These are phyloP conservation scores for Rhingia campestris DNA, from an alignment of 2,888 invertebrate genomes.

Conservation along the genomic window DNA sequence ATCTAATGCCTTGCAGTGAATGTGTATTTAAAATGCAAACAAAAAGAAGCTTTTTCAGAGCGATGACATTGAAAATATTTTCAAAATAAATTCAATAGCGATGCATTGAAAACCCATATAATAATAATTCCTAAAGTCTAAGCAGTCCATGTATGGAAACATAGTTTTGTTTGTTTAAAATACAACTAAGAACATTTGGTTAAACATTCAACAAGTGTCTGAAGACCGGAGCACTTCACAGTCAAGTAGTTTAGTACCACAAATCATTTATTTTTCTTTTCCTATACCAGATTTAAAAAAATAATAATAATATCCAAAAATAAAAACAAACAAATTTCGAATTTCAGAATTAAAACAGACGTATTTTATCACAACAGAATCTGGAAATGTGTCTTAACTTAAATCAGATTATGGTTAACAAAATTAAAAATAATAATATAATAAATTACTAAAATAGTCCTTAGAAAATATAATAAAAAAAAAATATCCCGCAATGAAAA, in stretches of 20 bases:
- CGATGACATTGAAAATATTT: constrained; percentile 10
- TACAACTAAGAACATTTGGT: constrained; percentile 4
- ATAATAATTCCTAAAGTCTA: constrained; percentile 7
- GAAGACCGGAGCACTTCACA: not conserved
- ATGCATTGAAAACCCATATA: not conserved
- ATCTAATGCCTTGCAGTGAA: constrained; percentile 50
- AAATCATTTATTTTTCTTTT: not conserved
- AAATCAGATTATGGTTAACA: constrained; percentile 6
- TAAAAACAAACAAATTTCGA: constrained; percentile 7
- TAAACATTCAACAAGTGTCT: constrained; percentile 1
- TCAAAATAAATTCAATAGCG: constrained; percentile 10
- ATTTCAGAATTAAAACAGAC: not conserved
- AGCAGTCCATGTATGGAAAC: constrained; percentile 19
- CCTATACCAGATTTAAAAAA: constrained; percentile 14
- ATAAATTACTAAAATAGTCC: too few species aligned
- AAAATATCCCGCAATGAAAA: not conserved
- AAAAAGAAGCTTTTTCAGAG: not conserved
- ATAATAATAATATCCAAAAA: not conserved
- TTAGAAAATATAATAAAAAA: constrained; percentile 8
- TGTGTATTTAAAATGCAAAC: constrained; percentile 16
- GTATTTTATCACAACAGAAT: constrained; percentile 60
- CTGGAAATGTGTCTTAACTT: constrained; percentile 41
- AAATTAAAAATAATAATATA: constrained; percentile 16
- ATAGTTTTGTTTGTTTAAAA: constrained; percentile 3
- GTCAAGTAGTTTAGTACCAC: constrained; percentile 16